Evolutionary conservation across 1,140 invertebrate species (phyloP).

Genomic region (Heliconius hewitsoni): DNA sequence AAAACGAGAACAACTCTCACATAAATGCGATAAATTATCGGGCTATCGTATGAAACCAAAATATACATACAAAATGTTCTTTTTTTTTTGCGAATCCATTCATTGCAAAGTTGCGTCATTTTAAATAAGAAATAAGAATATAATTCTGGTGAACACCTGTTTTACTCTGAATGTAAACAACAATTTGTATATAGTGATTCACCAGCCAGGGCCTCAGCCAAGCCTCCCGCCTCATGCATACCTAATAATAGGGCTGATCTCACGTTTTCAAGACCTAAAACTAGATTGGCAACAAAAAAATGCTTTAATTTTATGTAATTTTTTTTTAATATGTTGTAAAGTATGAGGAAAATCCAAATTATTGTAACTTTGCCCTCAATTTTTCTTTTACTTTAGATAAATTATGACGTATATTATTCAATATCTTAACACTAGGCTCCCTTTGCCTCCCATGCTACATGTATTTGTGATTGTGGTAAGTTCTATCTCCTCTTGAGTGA

Average conservation of each 20-base stretch:
- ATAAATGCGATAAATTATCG: not conserved
- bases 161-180: conserved; percentile 30
- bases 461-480: no score
- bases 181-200: conserved; percentile 30
- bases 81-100: conserved; percentile 18
- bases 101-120: conserved; percentile 10
- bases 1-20: not conserved
- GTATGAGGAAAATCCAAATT: not conserved
- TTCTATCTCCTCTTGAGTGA: no score
- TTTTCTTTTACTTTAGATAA: no score
- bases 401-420: no score
- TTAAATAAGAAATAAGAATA: conserved; percentile 24
- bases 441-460: no score
- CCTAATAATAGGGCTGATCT: conserved; percentile 29
- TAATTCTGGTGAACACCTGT: conserved; percentile 22
- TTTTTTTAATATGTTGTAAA: not conserved
- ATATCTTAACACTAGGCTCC: no score
- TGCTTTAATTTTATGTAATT: not conserved
- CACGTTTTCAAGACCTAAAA: conserved; percentile 8
- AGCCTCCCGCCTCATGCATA: conserved; percentile 31
- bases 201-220: conserved; percentile 29
- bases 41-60: not conserved
- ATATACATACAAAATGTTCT: not conserved
- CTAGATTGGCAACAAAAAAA: conserved; percentile 13
- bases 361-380: no score